A percentile compares a stretch with the other conserved stretches of the same genome.
Conservation (phyloP, 1,140 invertebrate species). For the Tetramorium parvispinum region DNA sequence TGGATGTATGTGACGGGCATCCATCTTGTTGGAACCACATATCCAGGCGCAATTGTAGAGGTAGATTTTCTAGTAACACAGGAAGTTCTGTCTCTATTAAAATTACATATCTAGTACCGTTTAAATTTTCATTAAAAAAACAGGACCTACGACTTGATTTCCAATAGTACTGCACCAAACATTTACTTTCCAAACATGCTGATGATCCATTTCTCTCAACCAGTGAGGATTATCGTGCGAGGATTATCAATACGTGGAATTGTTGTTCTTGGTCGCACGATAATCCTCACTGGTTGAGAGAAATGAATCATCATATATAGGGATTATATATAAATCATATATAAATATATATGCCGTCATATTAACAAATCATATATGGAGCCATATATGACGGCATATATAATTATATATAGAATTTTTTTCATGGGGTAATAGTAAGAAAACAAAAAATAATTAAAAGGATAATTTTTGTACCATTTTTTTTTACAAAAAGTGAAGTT, state of each 20-base stretch:
- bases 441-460: too few species aligned
- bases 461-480: too few species aligned
- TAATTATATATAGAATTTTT: too few species aligned
- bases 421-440: too few species aligned
- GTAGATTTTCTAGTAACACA: slow-evolving; percentile 72
- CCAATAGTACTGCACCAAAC: slow-evolving; percentile 67
- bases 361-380: too few species aligned
- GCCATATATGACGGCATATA: too few species aligned
- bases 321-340: too few species aligned
- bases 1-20: slow-evolving; percentile 59
- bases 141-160: slow-evolving; percentile 64
- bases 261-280: slow-evolving; percentile 61
- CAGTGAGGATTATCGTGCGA: slow-evolving; percentile 48
- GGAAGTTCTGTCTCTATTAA: slow-evolving; percentile 53
- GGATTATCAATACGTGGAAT: slow-evolving; percentile 67
- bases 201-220: slow-evolving; percentile 48
- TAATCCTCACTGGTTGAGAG: slow-evolving; percentile 66
- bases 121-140: slow-evolving; percentile 71
- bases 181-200: slow-evolving; percentile 71
- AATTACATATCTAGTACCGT: slow-evolving; percentile 11
- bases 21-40: slow-evolving; percentile 65
- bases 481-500: too few species aligned
- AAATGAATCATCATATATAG: slow-evolving; percentile 68
- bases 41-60: slow-evolving; percentile 55
- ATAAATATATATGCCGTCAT: too few species aligned